Conservation (phyloP, 2,888 invertebrate species). For the Plagodis pulveraria region DNA sequence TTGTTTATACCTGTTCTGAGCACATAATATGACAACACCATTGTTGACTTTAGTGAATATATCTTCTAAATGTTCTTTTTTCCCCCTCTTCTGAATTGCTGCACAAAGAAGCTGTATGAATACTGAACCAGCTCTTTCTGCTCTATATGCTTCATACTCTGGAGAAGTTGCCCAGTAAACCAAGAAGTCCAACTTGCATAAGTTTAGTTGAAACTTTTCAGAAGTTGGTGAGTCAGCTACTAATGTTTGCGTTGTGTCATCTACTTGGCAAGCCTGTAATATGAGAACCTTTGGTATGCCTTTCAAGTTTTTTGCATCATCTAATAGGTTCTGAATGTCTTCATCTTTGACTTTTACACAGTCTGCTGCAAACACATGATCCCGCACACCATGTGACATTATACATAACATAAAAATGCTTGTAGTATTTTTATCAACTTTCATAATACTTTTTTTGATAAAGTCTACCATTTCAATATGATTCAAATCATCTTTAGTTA, state of each 20-base stretch:
- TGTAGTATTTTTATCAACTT: conserved; percentile 57
- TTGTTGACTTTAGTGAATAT: conserved; percentile 70
- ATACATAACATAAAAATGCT: conserved; percentile 77
- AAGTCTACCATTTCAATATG: conserved; percentile 59
- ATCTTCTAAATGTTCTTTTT: conserved; percentile 62
- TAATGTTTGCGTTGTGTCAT: conserved; percentile 47
- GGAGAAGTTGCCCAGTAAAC: conserved; percentile 77
- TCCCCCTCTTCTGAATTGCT: conserved; percentile 50
- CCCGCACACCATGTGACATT: conserved; percentile 74
- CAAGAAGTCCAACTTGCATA: conserved; percentile 65
- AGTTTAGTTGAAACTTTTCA: conserved; percentile 43
- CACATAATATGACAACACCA: conserved; percentile 55
- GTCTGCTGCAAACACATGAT: conserved; percentile 73
- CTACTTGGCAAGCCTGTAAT: conserved; percentile 75
- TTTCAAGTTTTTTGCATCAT: conserved; percentile 54
- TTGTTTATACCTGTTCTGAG: conserved; percentile 52
- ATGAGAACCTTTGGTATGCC: conserved; percentile 73
- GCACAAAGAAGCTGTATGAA: conserved; percentile 72
- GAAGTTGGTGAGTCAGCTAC: conserved; percentile 60
- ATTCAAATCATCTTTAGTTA: conserved; percentile 58
- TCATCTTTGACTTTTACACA: conserved; percentile 71
- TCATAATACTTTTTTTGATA: conserved; percentile 58
- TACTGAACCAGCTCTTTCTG: conserved; percentile 63
- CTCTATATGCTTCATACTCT: conserved; percentile 70
- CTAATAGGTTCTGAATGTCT: conserved; percentile 67